Evolutionary conservation across 2,113 vertebrate species (phyloP).

Genomic region (Isurus oxyrinchus): DNA sequence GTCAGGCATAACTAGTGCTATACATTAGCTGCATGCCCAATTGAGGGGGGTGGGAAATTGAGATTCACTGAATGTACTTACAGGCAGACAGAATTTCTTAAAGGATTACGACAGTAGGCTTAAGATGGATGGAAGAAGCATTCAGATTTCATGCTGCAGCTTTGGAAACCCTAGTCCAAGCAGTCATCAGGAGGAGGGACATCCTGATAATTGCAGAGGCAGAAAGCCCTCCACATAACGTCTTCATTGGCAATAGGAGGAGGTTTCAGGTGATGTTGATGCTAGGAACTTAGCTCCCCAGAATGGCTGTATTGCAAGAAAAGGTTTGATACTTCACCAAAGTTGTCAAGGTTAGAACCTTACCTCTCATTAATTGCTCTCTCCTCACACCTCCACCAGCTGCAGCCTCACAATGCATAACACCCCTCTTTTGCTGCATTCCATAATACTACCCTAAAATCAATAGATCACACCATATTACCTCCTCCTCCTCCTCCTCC

Average conservation of each 20-base stretch:
- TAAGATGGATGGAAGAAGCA: not conserved
- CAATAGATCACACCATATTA: not conserved
- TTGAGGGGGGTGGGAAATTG: not conserved
- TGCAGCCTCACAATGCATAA: not conserved
- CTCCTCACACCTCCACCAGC: not conserved
- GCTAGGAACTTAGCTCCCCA: not conserved
- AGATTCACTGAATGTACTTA: not conserved
- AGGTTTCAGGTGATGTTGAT: not conserved
- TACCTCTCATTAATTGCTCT: not conserved
- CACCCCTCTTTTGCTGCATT: not conserved
- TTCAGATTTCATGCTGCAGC: not conserved
- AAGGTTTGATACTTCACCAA: not conserved
- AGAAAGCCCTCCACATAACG: not conserved
- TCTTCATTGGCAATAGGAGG: not conserved
- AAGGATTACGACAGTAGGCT: not conserved
- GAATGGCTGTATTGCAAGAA: not conserved
- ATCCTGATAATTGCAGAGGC: not conserved
- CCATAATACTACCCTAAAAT: not conserved
- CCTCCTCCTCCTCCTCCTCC: not conserved
- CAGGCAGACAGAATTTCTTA: not conserved
- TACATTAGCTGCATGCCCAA: not conserved
- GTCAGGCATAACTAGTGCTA: too few relatives aligned
- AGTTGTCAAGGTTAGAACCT: not conserved
- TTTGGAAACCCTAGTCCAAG: not conserved
- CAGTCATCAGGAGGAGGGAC: not conserved